Base-by-base conservation (phyloP, 2,113 vertebrate species). In the Rana temporaria region DNA sequence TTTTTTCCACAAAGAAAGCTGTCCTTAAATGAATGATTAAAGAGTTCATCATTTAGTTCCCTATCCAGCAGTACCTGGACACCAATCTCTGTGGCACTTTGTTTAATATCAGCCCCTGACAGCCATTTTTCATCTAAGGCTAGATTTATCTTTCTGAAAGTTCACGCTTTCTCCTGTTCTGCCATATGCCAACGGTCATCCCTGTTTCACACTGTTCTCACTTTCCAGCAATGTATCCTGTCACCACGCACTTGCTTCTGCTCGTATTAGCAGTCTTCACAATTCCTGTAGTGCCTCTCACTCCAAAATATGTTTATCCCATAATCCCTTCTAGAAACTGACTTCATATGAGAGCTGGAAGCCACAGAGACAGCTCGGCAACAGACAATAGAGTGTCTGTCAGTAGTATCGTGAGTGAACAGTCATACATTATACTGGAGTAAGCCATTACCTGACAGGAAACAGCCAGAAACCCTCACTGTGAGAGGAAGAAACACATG, bases 151-250 rank as follows among this genome's bases (percentile, higher is more conserved):
- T 74, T 34, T 12, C 56, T 32, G 24, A 15, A 55, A 38, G 26
- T 55, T 74, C 71, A 26, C 71, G 30, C 71, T 74, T 71, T 71
- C 69, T 71, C 69, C 24, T 55, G 55, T 71, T 71, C 69, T 52
- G 20, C 26, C 48, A 55, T 26, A 55, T 16, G 30, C 48, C 69
- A 26, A 55, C 55, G 69, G 69, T 30, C 48, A 17, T 52, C 48
- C 48, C 26, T 55, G 26, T 24, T 71, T 71, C 69, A 71, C 69
- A 26, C 69, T 71, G 69, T 19, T 71, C 69, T 71, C 69, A 71
- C 48, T 55, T 55, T 71, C 22, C 69, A 71, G 69, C 69, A 55
- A 71, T 71, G 69, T 71, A 55, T 71, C 69, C 69, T 71, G 69
- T 71, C 69, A 71, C 55, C 69, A 71, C 48, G 30, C 69, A 26